Percentiles rank a stretch among this genome's conserved stretches.
Evolutionary conservation across 53 echinoderm and acorn worm genomes (phyloP).

Genomic region (Arbacia lixula): DNA sequence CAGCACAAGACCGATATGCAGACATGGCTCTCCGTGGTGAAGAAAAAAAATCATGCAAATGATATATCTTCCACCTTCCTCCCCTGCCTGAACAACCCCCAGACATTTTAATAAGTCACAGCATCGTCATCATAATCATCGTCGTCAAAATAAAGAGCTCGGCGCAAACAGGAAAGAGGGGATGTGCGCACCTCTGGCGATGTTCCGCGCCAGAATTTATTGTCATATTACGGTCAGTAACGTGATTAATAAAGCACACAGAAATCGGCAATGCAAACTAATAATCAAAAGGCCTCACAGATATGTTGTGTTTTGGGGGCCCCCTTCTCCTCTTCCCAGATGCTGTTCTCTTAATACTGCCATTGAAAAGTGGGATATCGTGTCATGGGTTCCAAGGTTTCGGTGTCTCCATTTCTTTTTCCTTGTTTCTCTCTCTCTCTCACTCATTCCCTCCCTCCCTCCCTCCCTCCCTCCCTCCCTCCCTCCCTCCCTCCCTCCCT

Average conservation of each 20-base stretch:
- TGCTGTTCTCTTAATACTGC: too few species aligned
- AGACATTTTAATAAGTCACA: constrained; percentile 43
- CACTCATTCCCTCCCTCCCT: too few species aligned
- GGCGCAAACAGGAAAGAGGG: constrained; percentile 16
- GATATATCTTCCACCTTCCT: too few species aligned
- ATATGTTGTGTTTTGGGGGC: constrained; percentile 27
- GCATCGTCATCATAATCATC: constrained; percentile 9
- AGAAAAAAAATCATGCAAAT: too few species aligned
- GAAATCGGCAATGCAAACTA: constrained; percentile 11
- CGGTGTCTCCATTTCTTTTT: too few species aligned
- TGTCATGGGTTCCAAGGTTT: too few species aligned
- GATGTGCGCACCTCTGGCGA: constrained; percentile 6
- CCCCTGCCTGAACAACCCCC: too few species aligned
- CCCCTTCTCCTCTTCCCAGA: not conserved
- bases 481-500: not conserved
- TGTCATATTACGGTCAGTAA: constrained; percentile 48
- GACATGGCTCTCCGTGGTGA: too few species aligned
- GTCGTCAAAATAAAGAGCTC: constrained; percentile 11
- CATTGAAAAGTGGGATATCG: too few species aligned
- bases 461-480: not conserved
- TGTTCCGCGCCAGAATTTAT: constrained; percentile 32
- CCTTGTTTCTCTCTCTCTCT: too few species aligned
- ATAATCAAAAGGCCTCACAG: constrained; percentile 46
- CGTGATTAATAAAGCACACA: constrained; percentile 44
- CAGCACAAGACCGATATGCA: too few species aligned